Percentiles rank a stretch among this genome's conserved stretches.
These are phyloP conservation scores for Hermetia illucens DNA, from an alignment of 1,140 invertebrate genomes.

Conservation along the genomic window DNA sequence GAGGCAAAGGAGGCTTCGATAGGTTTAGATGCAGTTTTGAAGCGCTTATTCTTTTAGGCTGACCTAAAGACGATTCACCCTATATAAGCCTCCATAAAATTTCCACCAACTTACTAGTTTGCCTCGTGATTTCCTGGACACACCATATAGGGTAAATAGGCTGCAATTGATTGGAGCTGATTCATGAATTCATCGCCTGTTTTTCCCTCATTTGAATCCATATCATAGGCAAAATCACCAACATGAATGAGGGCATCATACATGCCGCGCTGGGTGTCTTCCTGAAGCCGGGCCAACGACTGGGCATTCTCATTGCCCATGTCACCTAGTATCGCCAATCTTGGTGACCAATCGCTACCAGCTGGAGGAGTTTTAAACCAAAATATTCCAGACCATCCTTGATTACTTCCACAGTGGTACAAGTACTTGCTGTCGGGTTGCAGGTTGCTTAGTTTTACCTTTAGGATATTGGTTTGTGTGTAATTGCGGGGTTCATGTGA, in stretches of 20 bases:
- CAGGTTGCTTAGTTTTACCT: constrained; percentile 42
- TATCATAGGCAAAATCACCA: constrained; percentile 93
- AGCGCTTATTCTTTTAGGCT: too few relatives aligned
- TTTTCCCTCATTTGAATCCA: constrained; percentile 61
- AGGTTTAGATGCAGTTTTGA: too few relatives aligned
- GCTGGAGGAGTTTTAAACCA: constrained; percentile 52
- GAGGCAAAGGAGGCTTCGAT: too few relatives aligned
- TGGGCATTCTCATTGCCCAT: constrained; percentile 81
- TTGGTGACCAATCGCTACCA: constrained; percentile 57
- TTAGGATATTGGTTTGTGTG: constrained; percentile 1
- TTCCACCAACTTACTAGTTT: constrained; percentile 44
- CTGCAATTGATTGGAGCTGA: constrained; percentile 74
- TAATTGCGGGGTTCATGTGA: background rate
- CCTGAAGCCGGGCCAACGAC: constrained; percentile 64
- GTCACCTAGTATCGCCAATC: constrained; percentile 77
- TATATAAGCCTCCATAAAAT: too few relatives aligned
- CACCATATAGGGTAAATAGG: constrained; percentile 83
- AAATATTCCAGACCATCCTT: constrained; percentile 68
- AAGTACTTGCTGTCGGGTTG: constrained; percentile 48
- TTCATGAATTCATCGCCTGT: constrained; percentile 86
- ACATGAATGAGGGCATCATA: constrained; percentile 87
- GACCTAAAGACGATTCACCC: too few relatives aligned
- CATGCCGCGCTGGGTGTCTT: constrained; percentile 61
- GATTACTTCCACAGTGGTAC: constrained; percentile 67
- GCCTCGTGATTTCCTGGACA: constrained; percentile 85